Percentiles rank a stretch among this genome's conserved stretches.
Evolutionary conservation across 2,113 vertebrate species (phyloP).

Genomic region (Turnix velox): DNA sequence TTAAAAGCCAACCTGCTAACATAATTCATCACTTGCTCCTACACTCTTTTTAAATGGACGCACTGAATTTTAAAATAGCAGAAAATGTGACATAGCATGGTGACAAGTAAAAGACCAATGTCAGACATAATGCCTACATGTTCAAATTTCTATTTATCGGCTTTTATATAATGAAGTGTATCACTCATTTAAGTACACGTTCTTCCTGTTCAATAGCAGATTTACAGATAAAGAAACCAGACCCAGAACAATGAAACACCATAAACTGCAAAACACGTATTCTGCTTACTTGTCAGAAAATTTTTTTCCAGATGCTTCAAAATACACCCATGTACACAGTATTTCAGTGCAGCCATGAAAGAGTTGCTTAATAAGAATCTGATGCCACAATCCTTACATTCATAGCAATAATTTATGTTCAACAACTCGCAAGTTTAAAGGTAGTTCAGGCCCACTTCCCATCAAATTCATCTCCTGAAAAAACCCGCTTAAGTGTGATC

Average conservation of each 20-base stretch:
- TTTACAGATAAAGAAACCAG: neutral
- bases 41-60: constrained; percentile 11
- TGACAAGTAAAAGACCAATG: constrained; percentile 53
- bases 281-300: neutral
- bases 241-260: neutral
- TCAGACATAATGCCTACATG: constrained; percentile 2
- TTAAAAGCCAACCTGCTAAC: constrained; percentile 38
- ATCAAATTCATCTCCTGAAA: neutral
- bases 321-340: neutral
- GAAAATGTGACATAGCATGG: constrained; percentile 19
- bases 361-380: neutral
- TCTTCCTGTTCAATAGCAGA: neutral
- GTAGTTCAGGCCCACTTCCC: neutral
- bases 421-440: neutral
- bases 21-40: constrained; percentile 43
- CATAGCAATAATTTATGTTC: neutral
- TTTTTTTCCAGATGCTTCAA: neutral
- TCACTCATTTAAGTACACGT: neutral
- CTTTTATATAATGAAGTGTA: neutral
- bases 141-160: neutral
- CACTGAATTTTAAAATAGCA: constrained; percentile 33
- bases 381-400: neutral
- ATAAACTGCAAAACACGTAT: neutral
- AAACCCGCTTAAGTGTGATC: neutral
- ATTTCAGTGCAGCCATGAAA: neutral